Evolutionary conservation across 92 coral and sea anemone species (phyloP).

Genomic region (Meandrina meandrites): DNA sequence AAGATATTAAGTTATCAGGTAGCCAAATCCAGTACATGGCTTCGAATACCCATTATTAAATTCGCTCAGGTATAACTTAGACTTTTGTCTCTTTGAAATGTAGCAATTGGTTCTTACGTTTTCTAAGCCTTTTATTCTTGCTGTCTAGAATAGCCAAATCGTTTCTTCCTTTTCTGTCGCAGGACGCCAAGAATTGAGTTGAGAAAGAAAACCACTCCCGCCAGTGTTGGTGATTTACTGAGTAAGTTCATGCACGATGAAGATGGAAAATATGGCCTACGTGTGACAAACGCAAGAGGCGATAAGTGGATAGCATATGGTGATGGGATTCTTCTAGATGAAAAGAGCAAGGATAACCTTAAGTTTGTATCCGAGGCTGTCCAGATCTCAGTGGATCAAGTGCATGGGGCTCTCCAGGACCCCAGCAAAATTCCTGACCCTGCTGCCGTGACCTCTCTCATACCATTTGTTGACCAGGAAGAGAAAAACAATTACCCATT

Average conservation of each 20-base stretch:
- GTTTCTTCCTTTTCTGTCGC: neutral
- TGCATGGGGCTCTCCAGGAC: constrained; percentile 30
- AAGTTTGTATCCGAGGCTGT: constrained; percentile 46
- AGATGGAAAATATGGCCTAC: constrained; percentile 68
- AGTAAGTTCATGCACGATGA: constrained; percentile 83
- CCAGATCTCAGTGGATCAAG: constrained; percentile 62
- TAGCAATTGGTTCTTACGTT: too few species aligned
- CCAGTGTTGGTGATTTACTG: constrained; percentile 50
- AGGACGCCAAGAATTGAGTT: constrained; percentile 72
- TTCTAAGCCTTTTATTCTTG: too few species aligned
- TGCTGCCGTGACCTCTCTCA: constrained; percentile 42
- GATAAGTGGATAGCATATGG: constrained; percentile 80
- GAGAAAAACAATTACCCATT: constrained; percentile 68
- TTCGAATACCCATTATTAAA: too few species aligned
- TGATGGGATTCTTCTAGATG: constrained; percentile 60
- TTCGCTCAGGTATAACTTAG: too few species aligned
- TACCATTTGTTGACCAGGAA: constrained; percentile 55
- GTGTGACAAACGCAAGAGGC: constrained; percentile 64
- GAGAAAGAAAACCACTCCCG: constrained; percentile 11
- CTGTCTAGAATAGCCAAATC: too few species aligned
- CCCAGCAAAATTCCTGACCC: constrained; percentile 8
- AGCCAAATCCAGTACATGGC: too few species aligned
- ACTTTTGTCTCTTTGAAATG: too few species aligned
- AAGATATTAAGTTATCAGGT: too few species aligned
- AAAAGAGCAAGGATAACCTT: constrained; percentile 33